A percentile compares a stretch with the other conserved stretches of the same genome.
Conservation (phyloP, 2,797 vertebrate species). For the Microctenopoma stevenorrisi region DNA sequence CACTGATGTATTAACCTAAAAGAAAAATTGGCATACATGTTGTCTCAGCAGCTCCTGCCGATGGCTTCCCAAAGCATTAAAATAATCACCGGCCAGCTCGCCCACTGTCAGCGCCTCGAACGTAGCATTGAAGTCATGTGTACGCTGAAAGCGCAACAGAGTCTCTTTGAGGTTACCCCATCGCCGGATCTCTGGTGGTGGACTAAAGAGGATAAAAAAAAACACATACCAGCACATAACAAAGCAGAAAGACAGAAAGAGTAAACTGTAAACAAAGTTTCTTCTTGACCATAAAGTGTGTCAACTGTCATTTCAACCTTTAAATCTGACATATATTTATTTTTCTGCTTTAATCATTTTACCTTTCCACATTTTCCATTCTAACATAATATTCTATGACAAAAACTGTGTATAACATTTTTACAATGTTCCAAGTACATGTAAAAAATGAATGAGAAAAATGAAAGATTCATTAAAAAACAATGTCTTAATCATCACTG, state of each 20-base stretch:
- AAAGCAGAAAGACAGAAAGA: background rate
- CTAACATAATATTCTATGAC: no score
- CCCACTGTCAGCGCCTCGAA: conserved; percentile 90
- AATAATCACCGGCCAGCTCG: conserved; percentile 88
- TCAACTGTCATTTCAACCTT: background rate
- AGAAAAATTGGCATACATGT: conserved; percentile 81
- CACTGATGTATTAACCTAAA: background rate
- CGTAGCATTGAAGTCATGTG: conserved; percentile 88
- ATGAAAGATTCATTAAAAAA: background rate
- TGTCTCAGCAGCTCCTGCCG: conserved; percentile 90
- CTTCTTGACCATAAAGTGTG: background rate
- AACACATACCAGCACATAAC: background rate
- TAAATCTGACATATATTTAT: background rate
- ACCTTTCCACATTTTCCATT: background rate
- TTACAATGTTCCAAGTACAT: no score
- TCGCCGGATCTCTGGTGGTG: conserved; percentile 88
- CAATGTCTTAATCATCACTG: background rate
- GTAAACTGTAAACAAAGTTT: conserved; percentile 1
- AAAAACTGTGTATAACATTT: no score
- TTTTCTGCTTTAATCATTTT: background rate
- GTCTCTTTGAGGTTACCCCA: conserved; percentile 92
- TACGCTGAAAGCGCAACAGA: conserved; percentile 89
- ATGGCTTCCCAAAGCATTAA: conserved; percentile 85
- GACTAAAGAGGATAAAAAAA: conserved; percentile 67
- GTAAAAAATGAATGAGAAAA: no score